These are phyloP conservation scores for Sialia sialis DNA, from an alignment of 2,113 vertebrate species.

Conservation along the genomic window DNA sequence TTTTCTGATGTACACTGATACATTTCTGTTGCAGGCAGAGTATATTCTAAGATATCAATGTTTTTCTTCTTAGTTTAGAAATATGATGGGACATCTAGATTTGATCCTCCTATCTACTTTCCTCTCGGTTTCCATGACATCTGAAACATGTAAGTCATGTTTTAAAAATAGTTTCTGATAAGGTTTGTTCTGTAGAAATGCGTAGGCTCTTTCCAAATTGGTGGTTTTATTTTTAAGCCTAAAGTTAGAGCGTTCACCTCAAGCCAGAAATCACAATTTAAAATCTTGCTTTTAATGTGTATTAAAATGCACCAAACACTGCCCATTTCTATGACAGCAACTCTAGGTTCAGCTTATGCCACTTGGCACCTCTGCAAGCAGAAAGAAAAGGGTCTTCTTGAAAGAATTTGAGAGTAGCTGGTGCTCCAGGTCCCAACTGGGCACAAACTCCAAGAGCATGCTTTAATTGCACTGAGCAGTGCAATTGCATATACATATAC, in stretches of 20 bases:
- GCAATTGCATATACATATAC: fast-evolving
- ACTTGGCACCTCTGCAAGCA: not conserved
- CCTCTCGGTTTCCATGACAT: not conserved
- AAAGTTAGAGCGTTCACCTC: not conserved
- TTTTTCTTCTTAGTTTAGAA: conserved; percentile 10
- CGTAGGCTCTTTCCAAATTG: not conserved
- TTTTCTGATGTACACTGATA: not conserved
- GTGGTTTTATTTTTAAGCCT: not conserved
- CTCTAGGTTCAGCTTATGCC: not conserved
- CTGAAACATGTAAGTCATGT: conserved; percentile 30
- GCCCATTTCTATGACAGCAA: not conserved
- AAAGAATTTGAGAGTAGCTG: not conserved
- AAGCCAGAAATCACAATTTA: not conserved
- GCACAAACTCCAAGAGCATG: not conserved
- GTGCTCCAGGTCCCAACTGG: not conserved
- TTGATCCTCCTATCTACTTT: conserved; percentile 22
- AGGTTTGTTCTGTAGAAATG: not conserved
- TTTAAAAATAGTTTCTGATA: not conserved
- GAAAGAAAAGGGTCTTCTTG: not conserved
- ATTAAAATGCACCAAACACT: not conserved
- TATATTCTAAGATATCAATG: not conserved
- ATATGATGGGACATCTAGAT: not conserved
- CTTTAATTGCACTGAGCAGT: not conserved
- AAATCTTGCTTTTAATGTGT: not conserved
- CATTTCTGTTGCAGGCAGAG: not conserved